These are phyloP conservation scores for Orbicella faveolata DNA, from an alignment of 64 coral and sea anemone genomes.

Conservation along the genomic window DNA sequence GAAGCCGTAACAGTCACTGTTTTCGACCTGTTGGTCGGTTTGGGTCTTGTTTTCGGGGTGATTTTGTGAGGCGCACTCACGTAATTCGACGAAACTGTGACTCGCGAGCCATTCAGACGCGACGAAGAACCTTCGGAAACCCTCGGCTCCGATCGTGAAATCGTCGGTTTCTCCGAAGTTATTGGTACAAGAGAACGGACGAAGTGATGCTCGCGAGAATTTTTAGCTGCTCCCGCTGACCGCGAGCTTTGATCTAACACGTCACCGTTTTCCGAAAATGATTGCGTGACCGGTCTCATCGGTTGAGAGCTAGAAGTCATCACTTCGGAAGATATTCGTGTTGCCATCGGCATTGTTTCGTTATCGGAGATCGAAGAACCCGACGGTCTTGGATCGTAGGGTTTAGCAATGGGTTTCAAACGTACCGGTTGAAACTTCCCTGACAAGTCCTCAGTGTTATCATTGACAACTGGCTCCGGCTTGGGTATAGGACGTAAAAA, in stretches of 20 bases:
- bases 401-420: constrained; percentile 19
- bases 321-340: neutral
- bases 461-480: constrained; percentile 3
- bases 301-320: neutral
- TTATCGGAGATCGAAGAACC: neutral
- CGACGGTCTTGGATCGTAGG: neutral
- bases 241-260: neutral
- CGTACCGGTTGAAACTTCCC: constrained; percentile 10
- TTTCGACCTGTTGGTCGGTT: constrained; percentile 27
- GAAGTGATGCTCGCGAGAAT: neutral
- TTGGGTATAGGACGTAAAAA: constrained; percentile 1
- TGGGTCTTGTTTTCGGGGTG: neutral
- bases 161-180: constrained; percentile 1
- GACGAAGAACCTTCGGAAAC: constrained; percentile 3
- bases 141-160: neutral
- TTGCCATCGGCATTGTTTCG: neutral
- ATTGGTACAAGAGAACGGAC: neutral
- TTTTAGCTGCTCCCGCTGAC: neutral
- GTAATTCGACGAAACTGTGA: constrained; percentile 27
- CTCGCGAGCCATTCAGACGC: neutral
- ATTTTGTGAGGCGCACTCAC: constrained; percentile 21
- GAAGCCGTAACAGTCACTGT: constrained; percentile 51
- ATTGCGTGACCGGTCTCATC: neutral
- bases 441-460: neutral
- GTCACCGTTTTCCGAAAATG: neutral